Percentiles rank a stretch among this genome's conserved stretches.
Conservation (phyloP, 1,140 invertebrate species). For the Papilio xuthus region DNA sequence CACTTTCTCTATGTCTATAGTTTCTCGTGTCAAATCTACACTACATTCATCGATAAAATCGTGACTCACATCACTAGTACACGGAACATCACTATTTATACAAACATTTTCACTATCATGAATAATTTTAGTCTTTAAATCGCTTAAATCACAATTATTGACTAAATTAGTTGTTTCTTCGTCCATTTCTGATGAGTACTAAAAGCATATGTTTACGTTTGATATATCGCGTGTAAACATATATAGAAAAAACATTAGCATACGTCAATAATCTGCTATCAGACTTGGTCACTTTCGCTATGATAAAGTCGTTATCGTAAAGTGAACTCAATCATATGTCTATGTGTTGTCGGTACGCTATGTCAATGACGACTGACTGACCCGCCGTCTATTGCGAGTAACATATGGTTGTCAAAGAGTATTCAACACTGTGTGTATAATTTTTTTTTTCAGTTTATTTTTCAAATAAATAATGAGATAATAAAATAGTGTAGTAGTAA, state of each 20-base stretch:
- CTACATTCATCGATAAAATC: not conserved
- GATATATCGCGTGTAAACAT: not conserved
- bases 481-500: too few species aligned
- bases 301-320: constrained; percentile 43
- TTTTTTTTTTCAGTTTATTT: not conserved
- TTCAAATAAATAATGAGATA: not conserved
- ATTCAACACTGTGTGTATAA: not conserved
- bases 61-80: constrained; percentile 28
- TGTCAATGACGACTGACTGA: constrained; percentile 47
- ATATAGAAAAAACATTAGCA: not conserved
- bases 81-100: constrained; percentile 15
- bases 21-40: not conserved
- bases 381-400: constrained; percentile 46
- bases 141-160: not conserved
- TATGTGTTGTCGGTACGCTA: constrained; percentile 39
- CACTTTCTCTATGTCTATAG: not conserved
- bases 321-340: constrained; percentile 42
- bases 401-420: constrained; percentile 47
- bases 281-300: constrained; percentile 22
- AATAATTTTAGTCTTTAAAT: constrained; percentile 2
- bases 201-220: not conserved
- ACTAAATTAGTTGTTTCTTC: not conserved
- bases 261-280: constrained; percentile 11
- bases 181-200: constrained; percentile 1
- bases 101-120: not conserved